Conservation (phyloP, 2,888 invertebrate genomes). For the Odontocerum albicorne region DNA sequence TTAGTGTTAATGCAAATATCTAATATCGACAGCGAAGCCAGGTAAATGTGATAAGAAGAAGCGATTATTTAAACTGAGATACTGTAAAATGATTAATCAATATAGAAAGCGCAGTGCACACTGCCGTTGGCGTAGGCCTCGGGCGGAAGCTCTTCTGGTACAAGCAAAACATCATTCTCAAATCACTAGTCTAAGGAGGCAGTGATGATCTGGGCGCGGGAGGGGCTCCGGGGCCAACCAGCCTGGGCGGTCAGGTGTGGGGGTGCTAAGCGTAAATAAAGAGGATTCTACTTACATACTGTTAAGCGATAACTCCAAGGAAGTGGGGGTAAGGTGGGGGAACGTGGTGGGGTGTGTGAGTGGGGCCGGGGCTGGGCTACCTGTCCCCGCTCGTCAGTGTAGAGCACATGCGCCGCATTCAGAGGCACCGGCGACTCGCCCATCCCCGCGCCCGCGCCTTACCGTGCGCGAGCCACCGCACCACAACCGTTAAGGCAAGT, state of each 20-base stretch:
- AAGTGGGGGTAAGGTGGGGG: conserved; percentile 41
- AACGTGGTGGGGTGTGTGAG: conserved; percentile 46
- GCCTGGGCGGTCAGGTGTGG: neutral
- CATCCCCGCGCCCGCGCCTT: conserved; percentile 36
- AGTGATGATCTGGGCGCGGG: neutral
- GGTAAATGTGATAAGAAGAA: no score
- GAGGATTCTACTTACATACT: conserved; percentile 33
- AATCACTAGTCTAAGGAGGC: neutral
- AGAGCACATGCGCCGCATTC: conserved; percentile 92
- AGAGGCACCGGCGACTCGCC: conserved; percentile 67
- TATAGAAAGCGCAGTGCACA: neutral
- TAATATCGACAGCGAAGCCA: no score
- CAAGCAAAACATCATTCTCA: neutral
- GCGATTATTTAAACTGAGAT: no score
- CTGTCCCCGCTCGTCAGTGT: conserved; percentile 96
- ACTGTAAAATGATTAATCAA: no score
- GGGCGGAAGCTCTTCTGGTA: neutral
- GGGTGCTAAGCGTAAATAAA: conserved; percentile 24
- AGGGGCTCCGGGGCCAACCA: neutral
- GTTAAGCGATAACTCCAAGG: conserved; percentile 30
- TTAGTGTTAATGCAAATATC: no score
- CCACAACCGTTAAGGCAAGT: conserved; percentile 30
- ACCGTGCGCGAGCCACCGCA: conserved; percentile 5
- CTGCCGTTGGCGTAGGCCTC: neutral
- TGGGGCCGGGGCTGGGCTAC: conserved; percentile 54